Base-by-base conservation (phyloP, 2,888 invertebrate genomes). In the Nudaria mundana region DNA sequence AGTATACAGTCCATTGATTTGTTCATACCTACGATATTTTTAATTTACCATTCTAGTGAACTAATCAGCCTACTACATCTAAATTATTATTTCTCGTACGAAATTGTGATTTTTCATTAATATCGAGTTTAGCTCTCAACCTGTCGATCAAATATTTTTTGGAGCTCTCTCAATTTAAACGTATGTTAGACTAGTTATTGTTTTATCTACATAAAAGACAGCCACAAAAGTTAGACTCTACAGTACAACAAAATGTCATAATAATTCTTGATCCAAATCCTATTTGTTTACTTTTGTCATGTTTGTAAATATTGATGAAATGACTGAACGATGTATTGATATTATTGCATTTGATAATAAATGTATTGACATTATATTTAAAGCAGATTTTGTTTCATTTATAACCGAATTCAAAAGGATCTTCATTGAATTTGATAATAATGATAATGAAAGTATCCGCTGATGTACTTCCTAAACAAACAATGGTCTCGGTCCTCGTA, bases 91-190 rank as follows among this genome's bases (percentile, higher is more conserved):
- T n/a, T n/a, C n/a, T n/a, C n/a, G n/a, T n/a, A n/a, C n/a, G n/a
- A n/a, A n/a, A n/a, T n/a, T n/a, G n/a, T n/a, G n/a, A n/a, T n/a
- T n/a, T n/a, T n/a, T n/a, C n/a, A n/a, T n/a, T n/a, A n/a, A n/a
- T n/a, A n/a, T n/a, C n/a, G n/a, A 20, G 8, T 7, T 20, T 46
- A 41, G 51, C 52, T 60, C 56, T 56, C 46, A 45, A n/a, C 37
- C 43, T 37, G 45, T 48, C 49, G 35, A 57, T n/a, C n/a, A n/a
- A n/a, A n/a, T n/a, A n/a, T 49, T 40, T 57, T 40, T 37, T 37
- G 44, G 48, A 59, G 66, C 66, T 66, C 68, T 64, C 66, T 66
- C 44, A 44, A 46, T 53, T n/a, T n/a, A n/a, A n/a, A 53, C 35
- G 26, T 41, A 48, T 40, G 34, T 52, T 46, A 57, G 45, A 25